Percentiles rank a stretch among this genome's conserved stretches.
phyloP scores from a whole-genome alignment of 2,113 vertebrate species.

The Hemiscyllium ocellatum region DNA sequence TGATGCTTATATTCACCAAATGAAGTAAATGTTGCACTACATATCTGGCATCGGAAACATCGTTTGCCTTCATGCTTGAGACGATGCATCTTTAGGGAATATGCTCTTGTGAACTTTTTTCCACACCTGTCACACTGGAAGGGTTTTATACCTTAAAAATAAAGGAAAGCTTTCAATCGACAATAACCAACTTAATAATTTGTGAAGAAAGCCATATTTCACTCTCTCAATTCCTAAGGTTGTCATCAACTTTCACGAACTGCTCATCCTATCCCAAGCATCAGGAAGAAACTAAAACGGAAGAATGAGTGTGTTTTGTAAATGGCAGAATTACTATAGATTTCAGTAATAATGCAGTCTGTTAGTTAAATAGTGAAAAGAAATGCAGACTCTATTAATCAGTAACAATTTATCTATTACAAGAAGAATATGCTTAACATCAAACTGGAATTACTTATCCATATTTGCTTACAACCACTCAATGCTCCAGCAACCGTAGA shows the following conservation, averaged over 20 bases:
- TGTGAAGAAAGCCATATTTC: neutral
- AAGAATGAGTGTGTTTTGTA: no score
- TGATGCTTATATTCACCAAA: conserved; percentile 99
- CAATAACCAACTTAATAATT: neutral
- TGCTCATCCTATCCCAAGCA: neutral
- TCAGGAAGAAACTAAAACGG: neutral
- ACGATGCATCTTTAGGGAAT: conserved; percentile 99
- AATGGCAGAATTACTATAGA: neutral
- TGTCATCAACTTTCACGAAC: neutral
- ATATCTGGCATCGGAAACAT: conserved; percentile 99
- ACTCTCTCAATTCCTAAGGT: neutral
- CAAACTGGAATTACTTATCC: neutral
- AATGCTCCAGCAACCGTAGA: neutral
- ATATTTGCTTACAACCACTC: neutral
- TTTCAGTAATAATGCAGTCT: neutral
- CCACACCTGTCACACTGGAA: conserved; percentile 99
- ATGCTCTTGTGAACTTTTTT: conserved; percentile 99
- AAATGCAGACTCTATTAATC: neutral
- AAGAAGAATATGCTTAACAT: neutral
- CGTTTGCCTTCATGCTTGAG: conserved; percentile 99
- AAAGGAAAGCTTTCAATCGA: neutral
- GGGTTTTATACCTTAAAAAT: conserved; percentile 88
- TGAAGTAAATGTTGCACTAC: conserved; percentile 99
- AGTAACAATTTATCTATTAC: neutral
- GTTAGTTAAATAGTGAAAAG: neutral